Percentiles rank a stretch among this genome's conserved stretches.
These are phyloP conservation scores for Pluvialis apricaria DNA, from an alignment of 2,113 vertebrate species.

Conservation along the genomic window DNA sequence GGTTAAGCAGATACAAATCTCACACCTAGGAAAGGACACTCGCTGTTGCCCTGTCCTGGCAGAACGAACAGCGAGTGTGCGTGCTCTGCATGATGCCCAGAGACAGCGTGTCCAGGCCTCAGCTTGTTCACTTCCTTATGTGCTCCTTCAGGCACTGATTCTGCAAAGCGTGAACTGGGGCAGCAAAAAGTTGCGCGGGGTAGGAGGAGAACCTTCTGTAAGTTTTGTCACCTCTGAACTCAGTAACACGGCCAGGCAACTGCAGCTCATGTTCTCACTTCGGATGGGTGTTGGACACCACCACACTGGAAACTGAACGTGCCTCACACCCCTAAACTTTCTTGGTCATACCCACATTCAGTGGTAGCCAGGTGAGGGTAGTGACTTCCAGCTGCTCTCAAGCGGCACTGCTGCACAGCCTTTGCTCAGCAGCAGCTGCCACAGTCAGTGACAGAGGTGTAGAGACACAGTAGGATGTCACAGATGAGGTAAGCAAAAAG, in stretches of 20 bases:
- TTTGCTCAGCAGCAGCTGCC: background rate
- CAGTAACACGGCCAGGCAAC: background rate
- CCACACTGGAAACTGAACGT: background rate
- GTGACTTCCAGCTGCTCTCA: background rate
- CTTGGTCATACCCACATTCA: background rate
- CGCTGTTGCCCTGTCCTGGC: background rate
- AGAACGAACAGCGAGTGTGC: background rate
- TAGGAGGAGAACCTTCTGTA: background rate
- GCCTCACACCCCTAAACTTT: background rate
- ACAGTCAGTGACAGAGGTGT: background rate
- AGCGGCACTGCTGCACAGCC: background rate
- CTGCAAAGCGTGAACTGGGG: background rate
- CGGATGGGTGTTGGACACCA: background rate
- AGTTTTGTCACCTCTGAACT: background rate
- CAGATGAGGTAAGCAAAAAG: background rate
- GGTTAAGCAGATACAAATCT: background rate
- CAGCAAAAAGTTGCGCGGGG: background rate
- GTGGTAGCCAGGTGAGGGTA: background rate
- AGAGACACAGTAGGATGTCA: background rate
- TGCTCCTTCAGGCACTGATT: background rate
- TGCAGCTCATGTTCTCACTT: background rate
- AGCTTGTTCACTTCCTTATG: background rate
- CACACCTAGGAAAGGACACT: background rate
- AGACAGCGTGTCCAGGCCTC: background rate
- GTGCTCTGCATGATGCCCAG: background rate